Evolutionary conservation across 2,888 invertebrate genomes (phyloP).

Genomic region (Drosophila anceps): DNA sequence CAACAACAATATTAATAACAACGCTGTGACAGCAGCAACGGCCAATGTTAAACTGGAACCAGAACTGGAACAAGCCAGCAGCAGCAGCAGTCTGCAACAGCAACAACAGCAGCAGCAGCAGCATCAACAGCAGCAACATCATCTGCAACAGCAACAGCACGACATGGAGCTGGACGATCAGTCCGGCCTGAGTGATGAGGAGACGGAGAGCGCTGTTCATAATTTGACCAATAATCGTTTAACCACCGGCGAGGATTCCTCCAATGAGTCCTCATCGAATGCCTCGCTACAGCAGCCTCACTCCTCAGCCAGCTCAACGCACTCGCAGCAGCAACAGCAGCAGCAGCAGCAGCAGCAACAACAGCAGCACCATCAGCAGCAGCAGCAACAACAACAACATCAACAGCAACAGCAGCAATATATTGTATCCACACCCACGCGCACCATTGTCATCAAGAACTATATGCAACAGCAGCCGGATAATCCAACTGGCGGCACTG

Average conservation of each 20-base stretch:
- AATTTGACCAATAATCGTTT: constrained; percentile 74
- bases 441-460: constrained; percentile 84
- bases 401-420: constrained; percentile 55
- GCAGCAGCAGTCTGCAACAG: constrained; percentile 41
- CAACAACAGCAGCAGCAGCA: constrained; percentile 20
- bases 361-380: too few relatives aligned
- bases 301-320: constrained; percentile 63
- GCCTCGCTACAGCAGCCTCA: constrained; percentile 72
- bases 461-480: constrained; percentile 78
- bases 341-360: constrained; percentile 37
- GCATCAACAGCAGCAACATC: constrained; percentile 34
- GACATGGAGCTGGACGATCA: constrained; percentile 73
- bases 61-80: constrained; percentile 39
- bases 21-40: constrained; percentile 26
- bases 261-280: constrained; percentile 82
- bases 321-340: constrained; percentile 57
- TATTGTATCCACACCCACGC: constrained; percentile 74
- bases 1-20: constrained; percentile 16
- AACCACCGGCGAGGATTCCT: constrained; percentile 84
- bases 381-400: constrained; percentile 15
- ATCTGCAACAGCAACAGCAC: constrained; percentile 35
- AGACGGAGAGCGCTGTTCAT: constrained; percentile 63
- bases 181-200: constrained; percentile 79
- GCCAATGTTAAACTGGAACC: constrained; percentile 50
- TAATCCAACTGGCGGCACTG: constrained; percentile 33